These are phyloP conservation scores for Dexiosoma caninum DNA, from an alignment of 2,888 invertebrate species.

Conservation along the genomic window DNA sequence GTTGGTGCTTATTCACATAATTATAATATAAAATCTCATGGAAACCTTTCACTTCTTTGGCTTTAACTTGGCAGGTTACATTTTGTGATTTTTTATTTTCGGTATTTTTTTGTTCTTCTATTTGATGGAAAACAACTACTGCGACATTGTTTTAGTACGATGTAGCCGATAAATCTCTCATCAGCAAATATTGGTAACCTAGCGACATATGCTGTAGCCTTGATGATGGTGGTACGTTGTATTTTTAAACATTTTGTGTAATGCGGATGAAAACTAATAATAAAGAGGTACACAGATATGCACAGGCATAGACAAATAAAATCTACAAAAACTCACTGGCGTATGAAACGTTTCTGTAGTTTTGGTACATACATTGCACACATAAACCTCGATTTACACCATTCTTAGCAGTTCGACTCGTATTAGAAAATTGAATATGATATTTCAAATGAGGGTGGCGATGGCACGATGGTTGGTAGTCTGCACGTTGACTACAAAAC, in stretches of 20 bases:
- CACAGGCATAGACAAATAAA: background rate
- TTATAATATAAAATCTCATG: conserved; percentile 53
- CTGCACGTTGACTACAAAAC: no score
- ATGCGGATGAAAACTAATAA: conserved; percentile 23
- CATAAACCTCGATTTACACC: background rate
- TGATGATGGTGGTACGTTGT: conserved; percentile 42
- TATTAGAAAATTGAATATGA: no score
- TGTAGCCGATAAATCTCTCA: conserved; percentile 55
- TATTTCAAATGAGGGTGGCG: no score
- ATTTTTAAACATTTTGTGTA: conserved; percentile 27
- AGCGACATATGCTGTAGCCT: conserved; percentile 53
- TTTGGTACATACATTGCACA: background rate
- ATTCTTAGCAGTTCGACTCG: no score
- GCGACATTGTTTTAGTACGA: background rate
- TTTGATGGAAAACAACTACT: conserved; percentile 21
- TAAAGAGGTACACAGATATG: background rate
- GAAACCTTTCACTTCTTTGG: conserved; percentile 58
- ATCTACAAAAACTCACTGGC: no score
- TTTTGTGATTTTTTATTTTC: conserved; percentile 13
- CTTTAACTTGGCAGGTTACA: conserved; percentile 5
- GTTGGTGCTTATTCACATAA: conserved; percentile 35
- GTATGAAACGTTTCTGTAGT: no score
- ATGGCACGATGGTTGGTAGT: no score
- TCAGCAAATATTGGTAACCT: conserved; percentile 46
- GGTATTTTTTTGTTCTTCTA: no score